phyloP scores from a whole-genome alignment of 37 sponge, comb jelly and placozoan species.

The Petrosia ficiformis region DNA sequence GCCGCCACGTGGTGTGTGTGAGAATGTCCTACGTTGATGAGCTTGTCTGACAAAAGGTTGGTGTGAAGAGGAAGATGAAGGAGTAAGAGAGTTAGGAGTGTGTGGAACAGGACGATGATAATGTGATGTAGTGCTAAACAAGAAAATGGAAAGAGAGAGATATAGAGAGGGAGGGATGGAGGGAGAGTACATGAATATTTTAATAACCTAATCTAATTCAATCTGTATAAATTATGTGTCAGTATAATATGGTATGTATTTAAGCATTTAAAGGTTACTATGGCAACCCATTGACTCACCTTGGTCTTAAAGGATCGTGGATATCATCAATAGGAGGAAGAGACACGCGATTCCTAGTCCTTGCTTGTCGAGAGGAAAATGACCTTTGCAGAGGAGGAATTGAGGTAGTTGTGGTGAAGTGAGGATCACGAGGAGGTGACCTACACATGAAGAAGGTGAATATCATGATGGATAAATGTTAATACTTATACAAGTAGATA shows the following conservation, averaged over 20 bases:
- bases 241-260: no score
- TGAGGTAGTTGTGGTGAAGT: neutral
- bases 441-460: no score
- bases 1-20: slow-evolving; percentile 49
- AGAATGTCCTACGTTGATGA: slow-evolving; percentile 58
- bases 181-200: no score
- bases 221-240: no score
- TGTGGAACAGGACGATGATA: neutral
- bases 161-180: slow-evolving; percentile 10
- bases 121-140: slow-evolving; percentile 62
- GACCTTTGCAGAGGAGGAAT: neutral
- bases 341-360: slow-evolving; percentile 3
- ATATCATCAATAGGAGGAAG: slow-evolving; percentile 71
- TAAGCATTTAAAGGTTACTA: no score
- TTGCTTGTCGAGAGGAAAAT: neutral
- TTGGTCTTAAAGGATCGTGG: slow-evolving; percentile 49
- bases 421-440: slow-evolving; percentile 2
- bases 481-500: no score
- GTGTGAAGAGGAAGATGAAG: slow-evolving; percentile 3
- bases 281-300: slow-evolving; percentile 16
- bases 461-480: no score
- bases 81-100: neutral
- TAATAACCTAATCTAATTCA: no score
- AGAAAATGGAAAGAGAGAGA: neutral
- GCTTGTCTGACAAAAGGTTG: slow-evolving; percentile 32